Evolutionary conservation across 2,797 vertebrate genomes (phyloP).

Genomic region (Gadopsis bispinosus): DNA sequence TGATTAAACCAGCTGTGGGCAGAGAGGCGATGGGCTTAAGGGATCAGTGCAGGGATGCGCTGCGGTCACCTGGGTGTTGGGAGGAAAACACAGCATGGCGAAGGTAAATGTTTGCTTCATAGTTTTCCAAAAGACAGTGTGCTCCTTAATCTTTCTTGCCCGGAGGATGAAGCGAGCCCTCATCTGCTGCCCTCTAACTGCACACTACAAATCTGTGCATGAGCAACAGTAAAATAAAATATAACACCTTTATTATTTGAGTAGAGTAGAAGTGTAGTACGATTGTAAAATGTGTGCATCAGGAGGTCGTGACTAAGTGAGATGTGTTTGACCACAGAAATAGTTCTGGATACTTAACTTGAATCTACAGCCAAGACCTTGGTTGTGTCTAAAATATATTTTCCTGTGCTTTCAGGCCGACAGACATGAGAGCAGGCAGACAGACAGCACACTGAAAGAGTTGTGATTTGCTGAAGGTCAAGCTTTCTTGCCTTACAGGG

Average conservation of each 20-base stretch:
- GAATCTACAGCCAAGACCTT: conserved; percentile 14
- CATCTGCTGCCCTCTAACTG: conserved; percentile 51
- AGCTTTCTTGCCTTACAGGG: conserved; percentile 70
- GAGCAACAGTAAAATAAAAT: not conserved
- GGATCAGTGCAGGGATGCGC: conserved; percentile 13
- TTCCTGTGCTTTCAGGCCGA: conserved; percentile 38
- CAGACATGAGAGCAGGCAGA: conserved; percentile 44
- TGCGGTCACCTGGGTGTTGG: not conserved
- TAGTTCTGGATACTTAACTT: not conserved
- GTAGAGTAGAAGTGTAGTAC: not conserved
- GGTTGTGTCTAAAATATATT: conserved; percentile 12
- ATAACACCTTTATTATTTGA: not conserved
- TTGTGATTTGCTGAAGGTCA: conserved; percentile 76
- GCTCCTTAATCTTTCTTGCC: conserved; percentile 24
- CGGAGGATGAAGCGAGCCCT: conserved; percentile 4
- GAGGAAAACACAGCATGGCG: not conserved
- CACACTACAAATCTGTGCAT: conserved; percentile 10
- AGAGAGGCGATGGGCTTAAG: not conserved
- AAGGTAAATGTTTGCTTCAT: conserved; percentile 21
- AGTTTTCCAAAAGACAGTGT: conserved; percentile 5
- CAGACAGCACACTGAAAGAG: conserved; percentile 48
- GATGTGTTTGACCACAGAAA: not conserved
- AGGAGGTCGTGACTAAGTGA: not conserved
- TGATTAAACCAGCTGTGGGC: conserved; percentile 19
- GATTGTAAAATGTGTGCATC: not conserved